Percentiles rank a stretch among this genome's conserved stretches.
phyloP scores from a whole-genome alignment of 1,140 invertebrate species.

The Sitodiplosis mosellana region DNA sequence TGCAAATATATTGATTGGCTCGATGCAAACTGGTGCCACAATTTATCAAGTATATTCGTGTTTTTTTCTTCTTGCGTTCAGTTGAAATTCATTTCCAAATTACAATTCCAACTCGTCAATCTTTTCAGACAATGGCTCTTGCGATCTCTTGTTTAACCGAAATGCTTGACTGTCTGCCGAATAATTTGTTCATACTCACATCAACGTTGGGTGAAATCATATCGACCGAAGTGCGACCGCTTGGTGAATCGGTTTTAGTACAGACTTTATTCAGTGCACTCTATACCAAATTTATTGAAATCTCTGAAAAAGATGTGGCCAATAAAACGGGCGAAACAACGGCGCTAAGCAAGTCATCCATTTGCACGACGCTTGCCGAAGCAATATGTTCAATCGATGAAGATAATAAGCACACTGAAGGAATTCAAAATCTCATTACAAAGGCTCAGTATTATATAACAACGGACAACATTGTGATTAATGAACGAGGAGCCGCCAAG shows the following conservation, averaged over 20 bases:
- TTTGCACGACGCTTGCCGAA: conserved; percentile 42
- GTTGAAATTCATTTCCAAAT: background rate
- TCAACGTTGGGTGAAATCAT: conserved; percentile 39
- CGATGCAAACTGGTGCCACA: conserved; percentile 46
- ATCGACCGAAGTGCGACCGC: conserved; percentile 40
- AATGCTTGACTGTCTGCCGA: conserved; percentile 40
- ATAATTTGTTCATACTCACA: conserved; percentile 31
- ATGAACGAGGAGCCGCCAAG: too few relatives aligned
- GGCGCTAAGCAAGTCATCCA: conserved; percentile 19
- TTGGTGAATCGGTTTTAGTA: conserved; percentile 44
- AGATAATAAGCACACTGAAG: conserved; percentile 49
- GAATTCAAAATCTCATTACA: conserved; percentile 25
- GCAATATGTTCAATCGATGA: conserved; percentile 58
- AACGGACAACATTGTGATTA: background rate
- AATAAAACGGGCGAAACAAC: conserved; percentile 12
- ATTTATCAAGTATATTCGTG: conserved; percentile 40
- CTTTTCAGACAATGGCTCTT: conserved; percentile 40
- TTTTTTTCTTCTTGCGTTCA: background rate
- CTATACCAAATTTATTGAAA: conserved; percentile 35
- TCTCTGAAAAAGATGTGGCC: conserved; percentile 20
- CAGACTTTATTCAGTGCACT: conserved; percentile 40
- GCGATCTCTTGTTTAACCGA: conserved; percentile 46
- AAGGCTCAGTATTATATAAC: background rate
- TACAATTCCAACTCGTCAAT: background rate
- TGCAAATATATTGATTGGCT: conserved; percentile 40